Evolutionary conservation across 2,797 vertebrate genomes (phyloP).

Genomic region (Phoxinus dragarum): DNA sequence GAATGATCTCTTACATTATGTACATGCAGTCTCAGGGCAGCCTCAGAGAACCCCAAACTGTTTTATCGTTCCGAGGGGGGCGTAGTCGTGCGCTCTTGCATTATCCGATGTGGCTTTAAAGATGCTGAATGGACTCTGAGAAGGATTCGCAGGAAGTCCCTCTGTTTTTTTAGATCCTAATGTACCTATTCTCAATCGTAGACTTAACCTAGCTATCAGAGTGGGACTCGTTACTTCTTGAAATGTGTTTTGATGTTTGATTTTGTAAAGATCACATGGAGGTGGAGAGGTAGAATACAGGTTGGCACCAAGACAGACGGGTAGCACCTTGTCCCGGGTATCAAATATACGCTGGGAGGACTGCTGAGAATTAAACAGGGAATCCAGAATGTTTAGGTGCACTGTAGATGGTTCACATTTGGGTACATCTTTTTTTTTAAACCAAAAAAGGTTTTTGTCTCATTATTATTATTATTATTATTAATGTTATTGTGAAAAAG

Average conservation of each 20-base stretch:
- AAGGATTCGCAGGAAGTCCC: neutral
- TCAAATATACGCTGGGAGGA: slow-evolving; percentile 39
- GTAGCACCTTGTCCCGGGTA: slow-evolving; percentile 56
- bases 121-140: neutral
- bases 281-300: slow-evolving; percentile 51
- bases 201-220: slow-evolving; percentile 12
- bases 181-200: neutral
- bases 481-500: slow-evolving; percentile 33
- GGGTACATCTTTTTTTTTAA: slow-evolving; percentile 76
- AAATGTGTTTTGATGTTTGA: slow-evolving; percentile 32
- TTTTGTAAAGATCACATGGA: slow-evolving; percentile 37
- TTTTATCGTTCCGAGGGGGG: slow-evolving; percentile 12
- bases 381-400: slow-evolving; percentile 54
- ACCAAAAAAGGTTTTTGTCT: slow-evolving; percentile 64
- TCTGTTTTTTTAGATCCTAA: neutral
- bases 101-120: slow-evolving; percentile 22
- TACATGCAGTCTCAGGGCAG: slow-evolving; percentile 65
- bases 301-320: slow-evolving; percentile 64
- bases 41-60: slow-evolving; percentile 52
- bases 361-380: slow-evolving; percentile 53
- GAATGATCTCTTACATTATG: slow-evolving; percentile 49
- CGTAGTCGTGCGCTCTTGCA: neutral
- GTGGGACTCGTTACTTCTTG: slow-evolving; percentile 8
- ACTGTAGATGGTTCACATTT: slow-evolving; percentile 73
- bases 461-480: slow-evolving; percentile 22